Evolutionary conservation across 1,140 invertebrate species (phyloP).

Genomic region (Agrypnia vestita): DNA sequence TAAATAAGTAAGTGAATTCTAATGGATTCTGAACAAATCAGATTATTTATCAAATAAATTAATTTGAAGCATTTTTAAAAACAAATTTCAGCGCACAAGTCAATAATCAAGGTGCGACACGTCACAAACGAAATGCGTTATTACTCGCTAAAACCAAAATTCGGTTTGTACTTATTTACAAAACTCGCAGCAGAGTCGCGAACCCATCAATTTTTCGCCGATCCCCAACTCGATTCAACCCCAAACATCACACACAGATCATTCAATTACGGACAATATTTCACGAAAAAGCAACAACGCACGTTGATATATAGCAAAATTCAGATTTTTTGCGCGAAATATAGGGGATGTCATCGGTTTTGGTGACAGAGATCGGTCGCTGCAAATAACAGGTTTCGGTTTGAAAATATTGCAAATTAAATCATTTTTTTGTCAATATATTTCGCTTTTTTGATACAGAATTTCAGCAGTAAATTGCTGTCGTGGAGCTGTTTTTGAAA

Average conservation of each 20-base stretch:
- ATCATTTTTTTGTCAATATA: too few species aligned
- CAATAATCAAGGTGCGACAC: not conserved
- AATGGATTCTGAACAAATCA: too few species aligned
- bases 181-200: constrained; percentile 40
- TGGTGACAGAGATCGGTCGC: constrained; percentile 13
- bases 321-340: constrained; percentile 10
- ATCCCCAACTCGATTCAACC: not conserved
- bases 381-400: constrained; percentile 5
- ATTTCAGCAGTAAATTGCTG: too few species aligned
- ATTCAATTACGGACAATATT: constrained; percentile 41
- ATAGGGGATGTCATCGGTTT: constrained; percentile 6
- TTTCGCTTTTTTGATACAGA: too few species aligned
- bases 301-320: constrained; percentile 16
- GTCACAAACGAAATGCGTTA: constrained; percentile 30
- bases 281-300: constrained; percentile 9
- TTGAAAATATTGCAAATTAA: not conserved
- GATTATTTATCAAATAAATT: too few species aligned
- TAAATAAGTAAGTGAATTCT: too few species aligned
- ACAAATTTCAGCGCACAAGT: not conserved
- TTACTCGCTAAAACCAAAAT: constrained; percentile 58
- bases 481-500: too few species aligned
- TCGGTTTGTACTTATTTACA: constrained; percentile 54
- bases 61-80: too few species aligned
- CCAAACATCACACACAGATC: constrained; percentile 18
- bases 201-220: constrained; percentile 9